Conservation (phyloP, 2,113 vertebrate genomes). For the Trochalopteron elliotii region DNA sequence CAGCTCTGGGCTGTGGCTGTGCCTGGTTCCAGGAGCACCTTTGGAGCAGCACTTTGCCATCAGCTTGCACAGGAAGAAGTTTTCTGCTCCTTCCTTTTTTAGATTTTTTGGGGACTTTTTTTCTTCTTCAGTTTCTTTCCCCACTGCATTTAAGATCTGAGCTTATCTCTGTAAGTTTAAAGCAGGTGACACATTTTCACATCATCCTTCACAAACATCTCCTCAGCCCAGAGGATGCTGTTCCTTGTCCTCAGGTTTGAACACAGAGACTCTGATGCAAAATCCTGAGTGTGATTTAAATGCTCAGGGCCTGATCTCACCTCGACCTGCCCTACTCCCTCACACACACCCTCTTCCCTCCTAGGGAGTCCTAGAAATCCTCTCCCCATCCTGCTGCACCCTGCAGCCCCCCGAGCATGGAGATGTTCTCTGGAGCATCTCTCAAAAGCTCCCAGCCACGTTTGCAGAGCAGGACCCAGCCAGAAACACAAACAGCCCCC, state of each 20-base stretch:
- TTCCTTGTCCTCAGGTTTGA: not conserved
- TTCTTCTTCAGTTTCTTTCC: not conserved
- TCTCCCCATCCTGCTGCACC: not conserved
- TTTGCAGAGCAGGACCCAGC: not conserved
- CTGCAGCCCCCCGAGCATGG: accelerated
- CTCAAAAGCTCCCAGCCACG: accelerated
- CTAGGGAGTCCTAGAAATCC: accelerated
- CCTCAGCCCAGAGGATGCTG: accelerated
- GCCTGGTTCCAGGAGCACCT: not conserved
- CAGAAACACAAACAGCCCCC: not conserved
- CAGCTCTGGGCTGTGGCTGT: not conserved
- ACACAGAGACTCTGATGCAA: accelerated
- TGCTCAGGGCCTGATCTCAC: not conserved
- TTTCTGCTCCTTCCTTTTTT: not conserved
- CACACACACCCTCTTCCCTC: not conserved
- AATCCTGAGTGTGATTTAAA: not conserved
- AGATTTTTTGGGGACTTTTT: no score
- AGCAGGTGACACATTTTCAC: accelerated
- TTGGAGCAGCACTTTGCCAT: not conserved
- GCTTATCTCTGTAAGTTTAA: accelerated
- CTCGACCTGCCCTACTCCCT: not conserved
- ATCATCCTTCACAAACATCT: accelerated
- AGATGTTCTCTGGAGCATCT: not conserved
- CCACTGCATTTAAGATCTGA: not conserved
- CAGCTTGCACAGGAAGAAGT: not conserved